These are phyloP conservation scores for Labrus mixtus DNA, from an alignment of 2,113 vertebrate species.

Conservation along the genomic window DNA sequence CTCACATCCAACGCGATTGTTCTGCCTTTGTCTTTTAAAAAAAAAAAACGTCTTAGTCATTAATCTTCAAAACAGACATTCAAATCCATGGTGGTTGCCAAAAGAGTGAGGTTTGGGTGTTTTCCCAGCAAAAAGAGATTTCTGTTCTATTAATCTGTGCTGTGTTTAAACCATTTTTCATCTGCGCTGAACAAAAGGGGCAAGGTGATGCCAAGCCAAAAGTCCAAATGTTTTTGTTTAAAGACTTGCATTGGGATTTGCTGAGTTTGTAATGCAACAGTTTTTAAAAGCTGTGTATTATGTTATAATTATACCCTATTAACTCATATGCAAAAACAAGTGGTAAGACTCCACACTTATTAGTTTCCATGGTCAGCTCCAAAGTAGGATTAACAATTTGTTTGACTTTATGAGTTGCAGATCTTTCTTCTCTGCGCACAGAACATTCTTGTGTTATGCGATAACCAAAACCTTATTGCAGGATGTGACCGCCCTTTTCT, in stretches of 20 bases:
- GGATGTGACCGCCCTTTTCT: conserved; percentile 66
- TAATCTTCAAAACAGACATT: conserved; percentile 58
- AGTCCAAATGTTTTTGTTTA: conserved; percentile 64
- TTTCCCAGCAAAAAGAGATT: conserved; percentile 49
- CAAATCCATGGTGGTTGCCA: conserved; percentile 43
- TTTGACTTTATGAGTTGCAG: conserved; percentile 36
- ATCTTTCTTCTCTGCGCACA: conserved; percentile 47
- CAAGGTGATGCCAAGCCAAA: conserved; percentile 52
- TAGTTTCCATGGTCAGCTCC: conserved; percentile 33
- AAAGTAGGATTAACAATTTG: conserved; percentile 57
- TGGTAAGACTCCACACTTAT: conserved; percentile 36
- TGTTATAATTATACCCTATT: conserved; percentile 38
- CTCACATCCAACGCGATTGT: conserved; percentile 18
- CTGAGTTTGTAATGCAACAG: conserved; percentile 40
- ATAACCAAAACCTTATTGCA: conserved; percentile 69
- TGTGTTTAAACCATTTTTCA: conserved; percentile 61
- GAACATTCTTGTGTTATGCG: conserved; percentile 71
- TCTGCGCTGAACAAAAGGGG: conserved; percentile 59
- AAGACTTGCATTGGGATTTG: conserved; percentile 48
- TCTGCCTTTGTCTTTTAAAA: conserved; percentile 38
- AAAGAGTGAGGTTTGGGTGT: conserved; percentile 48
- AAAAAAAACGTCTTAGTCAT: conserved; percentile 46
- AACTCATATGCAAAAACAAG: conserved; percentile 51
- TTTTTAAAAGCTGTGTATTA: conserved; percentile 28
- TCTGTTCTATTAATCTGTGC: conserved; percentile 52